phyloP scores from a whole-genome alignment of 2,888 invertebrate genomes.

The Glaucopsyche alexis region DNA sequence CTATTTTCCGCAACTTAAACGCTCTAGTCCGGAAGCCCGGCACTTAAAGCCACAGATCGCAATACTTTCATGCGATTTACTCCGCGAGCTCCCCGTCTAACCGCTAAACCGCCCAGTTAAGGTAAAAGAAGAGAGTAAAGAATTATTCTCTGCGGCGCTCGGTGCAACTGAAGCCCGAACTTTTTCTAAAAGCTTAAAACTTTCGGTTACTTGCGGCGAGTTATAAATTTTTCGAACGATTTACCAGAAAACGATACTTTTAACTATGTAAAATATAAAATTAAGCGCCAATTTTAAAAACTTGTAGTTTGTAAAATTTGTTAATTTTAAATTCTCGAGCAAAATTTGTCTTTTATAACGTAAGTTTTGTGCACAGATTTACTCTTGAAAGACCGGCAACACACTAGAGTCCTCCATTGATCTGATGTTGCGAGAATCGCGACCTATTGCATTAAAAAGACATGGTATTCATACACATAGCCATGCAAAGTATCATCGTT shows the following conservation, averaged over 20 bases:
- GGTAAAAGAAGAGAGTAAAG: slow-evolving; percentile 6
- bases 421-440: not conserved
- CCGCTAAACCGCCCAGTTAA: slow-evolving; percentile 21
- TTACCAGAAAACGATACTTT: slow-evolving; percentile 11
- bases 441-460: too few relatives aligned
- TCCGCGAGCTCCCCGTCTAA: not conserved
- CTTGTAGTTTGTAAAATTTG: not conserved
- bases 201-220: slow-evolving; percentile 12
- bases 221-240: slow-evolving; percentile 1
- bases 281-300: not conserved
- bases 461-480: too few relatives aligned
- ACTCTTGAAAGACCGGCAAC: not conserved
- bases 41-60: slow-evolving; percentile 3
- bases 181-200: slow-evolving; percentile 15
- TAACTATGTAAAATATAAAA: slow-evolving; percentile 4
- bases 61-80: slow-evolving; percentile 23
- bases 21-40: not conserved
- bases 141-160: not conserved
- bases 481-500: too few relatives aligned
- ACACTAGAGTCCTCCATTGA: not conserved
- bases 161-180: not conserved
- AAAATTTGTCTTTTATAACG: not conserved
- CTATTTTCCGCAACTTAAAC: slow-evolving; percentile 12
- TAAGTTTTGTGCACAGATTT: not conserved
- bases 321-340: not conserved